Base-by-base conservation (phyloP, 92 coral and sea anemone species). In the Galaxea fascicularis region DNA sequence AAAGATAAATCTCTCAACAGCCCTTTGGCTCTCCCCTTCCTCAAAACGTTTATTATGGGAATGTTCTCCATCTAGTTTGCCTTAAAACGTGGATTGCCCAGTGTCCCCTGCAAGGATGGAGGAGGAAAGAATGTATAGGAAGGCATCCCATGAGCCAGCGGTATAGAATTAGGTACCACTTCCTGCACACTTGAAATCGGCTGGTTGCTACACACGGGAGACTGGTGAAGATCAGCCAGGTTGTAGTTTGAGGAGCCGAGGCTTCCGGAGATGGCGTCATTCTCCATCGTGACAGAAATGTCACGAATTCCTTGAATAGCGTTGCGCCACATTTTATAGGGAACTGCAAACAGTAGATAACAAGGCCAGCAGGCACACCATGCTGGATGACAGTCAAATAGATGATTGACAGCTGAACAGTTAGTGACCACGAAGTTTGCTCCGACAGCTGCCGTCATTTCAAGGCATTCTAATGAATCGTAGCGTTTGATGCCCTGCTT, bases 351-450 rank as follows among this genome's bases (percentile, higher is more conserved):
- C 77, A 92, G 44, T 75, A 93, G 91, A 71, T 95, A 95, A 47
- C 83, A 90, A 21, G 98, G 98, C 93, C 95, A 94, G 70, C 98
- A 95, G 4, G 92, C 92, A 6, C 95, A 89, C 98, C 98, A 95
- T 56, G 89, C 89, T 10, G 95, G 78, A 59, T 94, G 98, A 82
- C 95, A 95, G 67, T 95, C 98, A 54, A 94, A 94, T 76, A 84
- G 84, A 84, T 95, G 98, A 80, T 84, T 92, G 67, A 90, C 80
- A 54, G 93, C 87, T 10, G 91, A 71, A 63, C 80, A 70, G 81
- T 94, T 93, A 35, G 98, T 91, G 30, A 95, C 31, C n/a, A 75
- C 82, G 59, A 95, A 83, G 41, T 85, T 90, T 8, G 95, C 98
- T 63, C 98, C 98, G 73, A 89, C 87, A 20, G 91, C 89, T 22